phyloP scores from a whole-genome alignment of 2,797 vertebrate genomes.

The Coregonus suidteri region DNA sequence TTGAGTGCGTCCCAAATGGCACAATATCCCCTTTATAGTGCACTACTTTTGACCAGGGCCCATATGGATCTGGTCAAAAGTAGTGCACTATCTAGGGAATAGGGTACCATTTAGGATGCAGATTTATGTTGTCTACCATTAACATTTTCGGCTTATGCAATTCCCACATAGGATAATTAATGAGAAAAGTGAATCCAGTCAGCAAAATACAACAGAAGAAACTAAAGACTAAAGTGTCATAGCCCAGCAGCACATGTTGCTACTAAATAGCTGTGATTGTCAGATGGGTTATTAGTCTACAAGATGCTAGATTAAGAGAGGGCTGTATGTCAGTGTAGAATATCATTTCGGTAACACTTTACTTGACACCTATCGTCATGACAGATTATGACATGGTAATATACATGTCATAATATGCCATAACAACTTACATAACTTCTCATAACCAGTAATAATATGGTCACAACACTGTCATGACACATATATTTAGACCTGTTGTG shows the following conservation, averaged over 20 bases:
- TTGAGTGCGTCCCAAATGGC: neutral
- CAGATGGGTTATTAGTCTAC: neutral
- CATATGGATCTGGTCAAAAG: neutral
- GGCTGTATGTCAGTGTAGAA: neutral
- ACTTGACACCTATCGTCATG: too few relatives aligned
- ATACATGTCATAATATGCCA: too few relatives aligned
- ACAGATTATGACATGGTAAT: too few relatives aligned
- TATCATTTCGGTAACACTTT: neutral
- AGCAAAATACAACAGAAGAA: conserved; percentile 63
- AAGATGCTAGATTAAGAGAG: conserved; percentile 23
- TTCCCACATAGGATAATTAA: conserved; percentile 81
- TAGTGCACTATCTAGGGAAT: too few relatives aligned
- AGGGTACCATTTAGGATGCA: too few relatives aligned
- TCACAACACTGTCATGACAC: too few relatives aligned
- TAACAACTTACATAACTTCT: too few relatives aligned
- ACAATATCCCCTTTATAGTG: neutral
- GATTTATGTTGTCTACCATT: conserved; percentile 48
- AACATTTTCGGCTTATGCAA: conserved; percentile 66
- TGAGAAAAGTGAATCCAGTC: conserved; percentile 76
- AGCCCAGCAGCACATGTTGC: conserved; percentile 18
- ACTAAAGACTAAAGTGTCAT: conserved; percentile 30
- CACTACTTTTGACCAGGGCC: neutral
- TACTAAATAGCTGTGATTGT: neutral
- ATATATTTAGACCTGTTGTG: too few relatives aligned
- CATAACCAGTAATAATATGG: too few relatives aligned